These are phyloP conservation scores for Cyanoramphus novaezelandiae DNA, from an alignment of 2,113 vertebrate species.

Conservation along the genomic window DNA sequence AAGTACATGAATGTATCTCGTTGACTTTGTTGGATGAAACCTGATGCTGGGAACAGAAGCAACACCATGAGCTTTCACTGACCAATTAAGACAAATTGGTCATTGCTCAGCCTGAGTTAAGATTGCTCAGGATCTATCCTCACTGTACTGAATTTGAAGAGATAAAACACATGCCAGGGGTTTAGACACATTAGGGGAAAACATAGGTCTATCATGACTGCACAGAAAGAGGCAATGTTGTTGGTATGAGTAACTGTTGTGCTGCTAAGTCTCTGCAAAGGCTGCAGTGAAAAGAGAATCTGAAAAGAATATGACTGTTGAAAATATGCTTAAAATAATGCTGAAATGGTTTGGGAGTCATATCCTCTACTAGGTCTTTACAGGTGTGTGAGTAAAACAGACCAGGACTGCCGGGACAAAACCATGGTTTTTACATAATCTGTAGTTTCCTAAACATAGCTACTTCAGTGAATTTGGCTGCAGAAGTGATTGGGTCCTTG, in stretches of 20 bases:
- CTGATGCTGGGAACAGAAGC: conserved; percentile 34
- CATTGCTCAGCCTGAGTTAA: neutral
- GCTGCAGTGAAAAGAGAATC: neutral
- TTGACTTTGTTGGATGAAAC: conserved; percentile 35
- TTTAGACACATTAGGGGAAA: neutral
- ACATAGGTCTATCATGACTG: neutral
- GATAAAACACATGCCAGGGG: neutral
- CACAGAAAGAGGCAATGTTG: neutral
- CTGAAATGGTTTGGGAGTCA: neutral
- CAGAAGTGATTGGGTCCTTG: neutral
- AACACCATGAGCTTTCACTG: neutral
- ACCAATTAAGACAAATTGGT: conserved; percentile 23
- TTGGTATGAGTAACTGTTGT: neutral
- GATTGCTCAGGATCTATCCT: conserved; percentile 3
- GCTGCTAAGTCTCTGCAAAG: neutral
- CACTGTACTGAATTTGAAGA: neutral
- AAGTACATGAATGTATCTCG: conserved; percentile 12
- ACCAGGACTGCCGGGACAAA: neutral
- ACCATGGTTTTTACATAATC: neutral
- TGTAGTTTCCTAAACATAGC: neutral
- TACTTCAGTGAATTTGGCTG: neutral
- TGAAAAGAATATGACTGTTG: neutral
- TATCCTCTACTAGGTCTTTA: neutral
- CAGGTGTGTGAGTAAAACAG: neutral
- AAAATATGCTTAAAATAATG: neutral